These are phyloP conservation scores for Homalodisca vitripennis DNA, from an alignment of 1,140 invertebrate genomes.

Conservation along the genomic window DNA sequence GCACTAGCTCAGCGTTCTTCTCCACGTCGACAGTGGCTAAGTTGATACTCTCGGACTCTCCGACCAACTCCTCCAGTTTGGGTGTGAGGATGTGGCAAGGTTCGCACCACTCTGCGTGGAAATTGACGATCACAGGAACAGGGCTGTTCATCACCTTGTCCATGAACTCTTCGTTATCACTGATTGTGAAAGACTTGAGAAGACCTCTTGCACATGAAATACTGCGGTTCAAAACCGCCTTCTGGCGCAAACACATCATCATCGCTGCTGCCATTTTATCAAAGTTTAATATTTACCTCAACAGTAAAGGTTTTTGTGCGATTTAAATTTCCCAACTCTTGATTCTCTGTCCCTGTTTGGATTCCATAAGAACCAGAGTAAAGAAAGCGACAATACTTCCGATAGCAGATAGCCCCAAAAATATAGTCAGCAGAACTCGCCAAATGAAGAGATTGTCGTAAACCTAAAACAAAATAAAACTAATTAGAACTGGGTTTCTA, in stretches of 20 bases:
- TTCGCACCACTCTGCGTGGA: constrained; percentile 92
- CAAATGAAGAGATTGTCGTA: constrained; percentile 58
- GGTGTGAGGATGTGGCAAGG: constrained; percentile 94
- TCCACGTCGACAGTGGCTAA: constrained; percentile 93
- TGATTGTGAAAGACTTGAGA: constrained; percentile 51
- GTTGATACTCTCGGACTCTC: constrained; percentile 72
- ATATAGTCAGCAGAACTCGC: constrained; percentile 51
- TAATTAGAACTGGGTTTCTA: too few relatives aligned
- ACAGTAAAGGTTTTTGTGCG: not conserved
- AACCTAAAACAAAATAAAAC: constrained; percentile 51
- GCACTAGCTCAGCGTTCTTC: constrained; percentile 77
- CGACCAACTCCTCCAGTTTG: constrained; percentile 79
- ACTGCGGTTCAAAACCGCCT: constrained; percentile 39
- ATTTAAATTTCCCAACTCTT: constrained; percentile 49
- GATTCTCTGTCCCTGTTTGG: constrained; percentile 48
- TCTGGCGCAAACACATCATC: constrained; percentile 21
- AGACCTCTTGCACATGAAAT: constrained; percentile 40
- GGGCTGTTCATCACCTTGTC: constrained; percentile 73
- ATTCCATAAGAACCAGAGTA: constrained; percentile 53
- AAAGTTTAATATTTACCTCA: constrained; percentile 20
- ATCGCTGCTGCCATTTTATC: constrained; percentile 26
- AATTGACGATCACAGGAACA: constrained; percentile 81
- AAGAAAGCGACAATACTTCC: constrained; percentile 52
- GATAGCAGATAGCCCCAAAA: constrained; percentile 51
- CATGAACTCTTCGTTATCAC: constrained; percentile 57